A percentile compares a stretch with the other conserved stretches of the same genome.
phyloP scores from a whole-genome alignment of 2,113 vertebrate genomes.

The Scomber scombrus region DNA sequence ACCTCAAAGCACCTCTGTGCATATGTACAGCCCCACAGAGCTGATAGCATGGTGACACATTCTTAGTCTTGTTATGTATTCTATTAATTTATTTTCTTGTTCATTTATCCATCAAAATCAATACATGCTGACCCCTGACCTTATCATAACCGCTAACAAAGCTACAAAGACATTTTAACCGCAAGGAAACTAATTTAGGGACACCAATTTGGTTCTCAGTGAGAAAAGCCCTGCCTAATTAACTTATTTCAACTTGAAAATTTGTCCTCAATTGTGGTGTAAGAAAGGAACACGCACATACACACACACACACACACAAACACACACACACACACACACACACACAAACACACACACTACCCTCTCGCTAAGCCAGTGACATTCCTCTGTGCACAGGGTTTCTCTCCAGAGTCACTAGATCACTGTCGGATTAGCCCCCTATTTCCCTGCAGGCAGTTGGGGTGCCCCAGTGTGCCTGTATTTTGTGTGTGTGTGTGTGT shows the following conservation, averaged over 20 bases:
- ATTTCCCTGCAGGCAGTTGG: slow-evolving; percentile 75
- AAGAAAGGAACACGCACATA: slow-evolving; percentile 15
- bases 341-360: slow-evolving; percentile 21
- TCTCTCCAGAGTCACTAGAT: slow-evolving; percentile 79
- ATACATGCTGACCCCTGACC: neutral
- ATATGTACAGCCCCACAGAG: too few relatives aligned
- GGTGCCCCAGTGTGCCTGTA: slow-evolving; percentile 68
- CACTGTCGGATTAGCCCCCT: slow-evolving; percentile 80
- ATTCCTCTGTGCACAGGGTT: slow-evolving; percentile 59
- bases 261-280: slow-evolving; percentile 1
- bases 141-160: neutral
- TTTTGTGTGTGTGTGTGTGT: slow-evolving; percentile 32
- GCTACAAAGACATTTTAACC: neutral
- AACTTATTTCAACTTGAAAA: slow-evolving; percentile 3
- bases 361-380: slow-evolving; percentile 43
- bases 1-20: too few relatives aligned
- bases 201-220: neutral
- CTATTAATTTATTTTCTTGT: neutral
- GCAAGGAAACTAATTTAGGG: neutral
- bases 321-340: slow-evolving; percentile 23
- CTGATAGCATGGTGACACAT: too few relatives aligned
- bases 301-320: slow-evolving; percentile 1
- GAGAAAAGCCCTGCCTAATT: neutral
- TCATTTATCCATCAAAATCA: neutral
- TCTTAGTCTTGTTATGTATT: too few relatives aligned